A percentile compares a stretch with the other conserved stretches of the same genome.
phyloP scores from a whole-genome alignment of 2,888 invertebrate genomes.

The Melieria omissa region DNA sequence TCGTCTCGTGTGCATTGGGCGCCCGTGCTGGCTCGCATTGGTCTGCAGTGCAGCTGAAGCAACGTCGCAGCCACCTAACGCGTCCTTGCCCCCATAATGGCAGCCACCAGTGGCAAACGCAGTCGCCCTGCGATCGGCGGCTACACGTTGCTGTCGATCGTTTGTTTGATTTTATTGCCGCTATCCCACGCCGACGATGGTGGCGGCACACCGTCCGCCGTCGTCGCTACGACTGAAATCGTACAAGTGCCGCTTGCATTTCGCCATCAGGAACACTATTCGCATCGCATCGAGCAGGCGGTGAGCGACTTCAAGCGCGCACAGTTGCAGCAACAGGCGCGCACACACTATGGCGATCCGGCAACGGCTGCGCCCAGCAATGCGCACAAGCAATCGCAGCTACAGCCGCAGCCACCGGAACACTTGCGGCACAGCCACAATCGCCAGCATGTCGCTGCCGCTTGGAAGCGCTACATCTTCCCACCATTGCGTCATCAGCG shows the following conservation, averaged over 20 bases:
- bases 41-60: no score
- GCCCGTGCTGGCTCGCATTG: no score
- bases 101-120: not conserved
- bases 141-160: not conserved
- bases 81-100: slow-evolving; percentile 14
- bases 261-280: slow-evolving; percentile 55
- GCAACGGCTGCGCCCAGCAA: slow-evolving; percentile 38
- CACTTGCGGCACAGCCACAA: slow-evolving; percentile 59
- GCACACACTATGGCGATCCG: slow-evolving; percentile 8
- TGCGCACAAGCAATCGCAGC: slow-evolving; percentile 24
- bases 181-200: not conserved
- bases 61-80: not conserved
- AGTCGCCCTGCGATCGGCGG: not conserved
- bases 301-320: slow-evolving; percentile 45
- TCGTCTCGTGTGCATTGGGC: no score
- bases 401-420: slow-evolving; percentile 36
- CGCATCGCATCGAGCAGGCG: slow-evolving; percentile 51
- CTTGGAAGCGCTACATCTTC: slow-evolving; percentile 11
- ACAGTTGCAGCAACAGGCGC: slow-evolving; percentile 9
- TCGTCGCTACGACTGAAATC: slow-evolving; percentile 37
- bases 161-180: slow-evolving; percentile 2
- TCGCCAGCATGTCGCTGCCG: slow-evolving; percentile 55
- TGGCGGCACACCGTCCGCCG: not conserved
- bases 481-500: slow-evolving; percentile 26
- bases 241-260: slow-evolving; percentile 50